A percentile compares a stretch with the other conserved stretches of the same genome.
Conservation (phyloP, 2,797 vertebrate species). For the Sebastes vulpes region DNA sequence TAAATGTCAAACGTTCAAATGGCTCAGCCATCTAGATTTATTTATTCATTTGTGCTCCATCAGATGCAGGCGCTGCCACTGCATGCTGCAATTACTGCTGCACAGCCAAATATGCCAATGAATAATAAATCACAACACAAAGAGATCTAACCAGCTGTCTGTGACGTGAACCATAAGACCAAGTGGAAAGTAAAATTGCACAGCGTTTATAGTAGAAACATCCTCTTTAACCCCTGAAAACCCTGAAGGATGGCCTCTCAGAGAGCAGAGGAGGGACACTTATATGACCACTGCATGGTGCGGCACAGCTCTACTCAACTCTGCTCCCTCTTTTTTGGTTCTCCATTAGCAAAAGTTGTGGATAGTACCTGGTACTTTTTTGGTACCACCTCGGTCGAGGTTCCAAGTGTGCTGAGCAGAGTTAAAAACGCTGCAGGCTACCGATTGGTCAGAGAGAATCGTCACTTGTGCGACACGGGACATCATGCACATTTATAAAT, state of each 20-base stretch:
- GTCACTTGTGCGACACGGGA: not conserved
- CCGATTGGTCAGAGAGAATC: not conserved
- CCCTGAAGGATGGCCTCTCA: not conserved
- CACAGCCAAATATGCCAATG: conserved; percentile 64
- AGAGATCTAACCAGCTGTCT: conserved; percentile 52
- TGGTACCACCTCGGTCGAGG: not conserved
- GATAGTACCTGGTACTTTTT: not conserved
- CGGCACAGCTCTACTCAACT: not conserved
- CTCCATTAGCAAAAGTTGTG: not conserved
- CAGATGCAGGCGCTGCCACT: conserved; percentile 63
- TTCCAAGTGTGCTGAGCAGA: not conserved
- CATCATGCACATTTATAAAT: not conserved
- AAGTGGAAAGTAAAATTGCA: conserved; percentile 30
- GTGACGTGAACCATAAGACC: conserved; percentile 14
- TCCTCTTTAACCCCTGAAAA: conserved; percentile 8
- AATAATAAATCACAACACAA: conserved; percentile 81
- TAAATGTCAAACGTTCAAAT: conserved; percentile 81
- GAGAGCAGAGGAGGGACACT: not conserved
- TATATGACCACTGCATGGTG: not conserved
- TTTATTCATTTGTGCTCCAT: conserved; percentile 77
- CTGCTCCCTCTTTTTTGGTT: not conserved
- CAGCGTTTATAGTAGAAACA: conserved; percentile 22
- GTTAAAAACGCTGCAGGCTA: not conserved
- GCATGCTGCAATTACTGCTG: conserved; percentile 74
- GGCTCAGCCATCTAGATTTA: conserved; percentile 68